Evolutionary conservation across 2,797 vertebrate genomes (phyloP).

Genomic region (Podarcis siculus): DNA sequence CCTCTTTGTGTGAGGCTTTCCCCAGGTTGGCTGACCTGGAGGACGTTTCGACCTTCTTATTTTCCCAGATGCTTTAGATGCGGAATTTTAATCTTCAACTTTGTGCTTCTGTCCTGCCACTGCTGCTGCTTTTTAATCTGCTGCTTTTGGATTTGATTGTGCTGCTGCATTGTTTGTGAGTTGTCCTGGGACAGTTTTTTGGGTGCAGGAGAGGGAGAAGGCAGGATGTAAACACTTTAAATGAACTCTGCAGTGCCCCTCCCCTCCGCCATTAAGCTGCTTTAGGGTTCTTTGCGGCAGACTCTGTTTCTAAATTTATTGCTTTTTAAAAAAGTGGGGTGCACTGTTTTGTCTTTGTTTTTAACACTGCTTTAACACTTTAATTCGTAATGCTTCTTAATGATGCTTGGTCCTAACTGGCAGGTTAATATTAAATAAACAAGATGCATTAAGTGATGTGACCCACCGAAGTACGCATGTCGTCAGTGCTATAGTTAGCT

Average conservation of each 20-base stretch:
- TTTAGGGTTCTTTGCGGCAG: too few relatives aligned
- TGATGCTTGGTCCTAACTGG: neutral
- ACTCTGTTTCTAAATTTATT: neutral
- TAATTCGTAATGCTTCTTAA: neutral
- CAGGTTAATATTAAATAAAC: neutral
- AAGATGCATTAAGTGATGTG: neutral
- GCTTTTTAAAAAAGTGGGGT: neutral
- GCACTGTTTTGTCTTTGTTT: neutral
- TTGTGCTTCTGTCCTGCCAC: too few relatives aligned
- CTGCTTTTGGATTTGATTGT: neutral
- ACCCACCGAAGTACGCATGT: neutral
- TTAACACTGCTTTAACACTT: neutral
- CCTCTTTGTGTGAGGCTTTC: neutral
- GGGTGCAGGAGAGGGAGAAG: too few relatives aligned
- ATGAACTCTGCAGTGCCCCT: neutral
- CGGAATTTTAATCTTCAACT: neutral
- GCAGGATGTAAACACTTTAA: neutral
- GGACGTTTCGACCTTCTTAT: neutral
- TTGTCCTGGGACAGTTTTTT: neutral
- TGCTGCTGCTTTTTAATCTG: neutral
- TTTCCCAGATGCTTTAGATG: neutral
- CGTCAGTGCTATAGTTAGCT: too few relatives aligned
- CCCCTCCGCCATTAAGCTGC: too few relatives aligned
- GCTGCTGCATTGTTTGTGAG: neutral
- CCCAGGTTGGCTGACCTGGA: neutral